Evolutionary conservation across 2,797 vertebrate species (phyloP), one percentile per base, ranked within the genome.

Genomic region (Alectoris magna): DNA sequence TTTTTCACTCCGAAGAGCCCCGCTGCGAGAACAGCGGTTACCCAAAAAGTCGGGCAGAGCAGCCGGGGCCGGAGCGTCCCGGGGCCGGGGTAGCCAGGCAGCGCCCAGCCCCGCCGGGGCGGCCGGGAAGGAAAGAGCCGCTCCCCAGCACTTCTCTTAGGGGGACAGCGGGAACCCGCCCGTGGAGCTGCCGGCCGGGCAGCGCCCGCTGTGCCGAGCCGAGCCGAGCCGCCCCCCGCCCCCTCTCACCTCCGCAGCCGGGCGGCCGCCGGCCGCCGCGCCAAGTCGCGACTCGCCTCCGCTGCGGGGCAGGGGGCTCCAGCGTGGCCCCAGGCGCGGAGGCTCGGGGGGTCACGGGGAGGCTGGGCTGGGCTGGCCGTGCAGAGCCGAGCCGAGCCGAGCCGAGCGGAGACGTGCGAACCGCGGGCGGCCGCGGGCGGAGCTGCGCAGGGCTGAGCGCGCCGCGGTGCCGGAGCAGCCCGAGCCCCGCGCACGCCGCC

Each of bases 381-480:
- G 75, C 27, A 91, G 9, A 62, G 94, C 91, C 82, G 94, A 67
- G 97, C 98, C 97, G 9, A 62, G 94, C 91, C 82, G 94, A 67
- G 97, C 98, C 97, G 95, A 81, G 97, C 71, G 97, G 97, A 69
- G 84, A 96, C 97, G 98, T 84, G 97, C 95, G 97, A 87, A 53
- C 51, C 51, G 51, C 51, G 51, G 48, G 87, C 94, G 97, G 91
- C 67, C 13, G 96, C 94, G 23, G 95, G 96, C 92, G 92, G 96
- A 96, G 97, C 93, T 96, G 97, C 97, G 97, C 93, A 97, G 97
- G 94, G 98, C 98, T 97, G 97, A 95, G 97, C 97, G 97, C 90
- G 90, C 97, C 98, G 98, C 90, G 98, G 98, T 98, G 96, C 97
- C 96, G 94, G 97, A 97, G 97, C 96, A 98, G 97, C 98, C 98